Evolutionary conservation across 2,888 invertebrate species (phyloP).

Genomic region (Nymphalis c-album): DNA sequence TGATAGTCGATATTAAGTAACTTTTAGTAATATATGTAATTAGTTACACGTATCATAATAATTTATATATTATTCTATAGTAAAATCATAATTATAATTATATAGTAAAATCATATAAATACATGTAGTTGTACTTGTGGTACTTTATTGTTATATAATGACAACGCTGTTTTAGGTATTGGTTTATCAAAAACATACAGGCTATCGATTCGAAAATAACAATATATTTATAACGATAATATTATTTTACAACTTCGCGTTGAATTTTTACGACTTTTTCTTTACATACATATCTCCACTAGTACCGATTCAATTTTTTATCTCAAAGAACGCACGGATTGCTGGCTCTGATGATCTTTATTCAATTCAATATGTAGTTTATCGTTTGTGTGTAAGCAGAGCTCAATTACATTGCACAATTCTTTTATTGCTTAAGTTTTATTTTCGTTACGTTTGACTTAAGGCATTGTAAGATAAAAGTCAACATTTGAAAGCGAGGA

Average conservation of each 20-base stretch:
- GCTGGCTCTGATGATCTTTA: constrained; percentile 20
- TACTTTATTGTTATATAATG: too few species aligned
- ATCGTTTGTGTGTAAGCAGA: constrained; percentile 23
- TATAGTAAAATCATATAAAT: too few species aligned
- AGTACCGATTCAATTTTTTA: constrained; percentile 30
- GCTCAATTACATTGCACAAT: constrained; percentile 23
- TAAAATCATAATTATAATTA: too few species aligned
- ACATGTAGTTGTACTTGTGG: too few species aligned
- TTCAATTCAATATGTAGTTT: constrained; percentile 28
- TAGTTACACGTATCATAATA: too few species aligned
- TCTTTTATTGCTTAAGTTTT: constrained; percentile 15
- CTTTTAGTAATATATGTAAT: too few species aligned
- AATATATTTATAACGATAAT: constrained; percentile 30
- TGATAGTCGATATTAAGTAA: too few species aligned
- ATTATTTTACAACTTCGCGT: constrained; percentile 30
- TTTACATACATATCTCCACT: constrained; percentile 23
- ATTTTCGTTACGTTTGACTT: constrained; percentile 1
- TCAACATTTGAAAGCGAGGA: constrained; percentile 3
- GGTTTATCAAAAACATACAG: constrained; percentile 1
- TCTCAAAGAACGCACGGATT: constrained; percentile 8
- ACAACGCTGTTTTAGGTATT: neutral
- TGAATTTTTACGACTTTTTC: constrained; percentile 34
- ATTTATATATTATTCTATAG: too few species aligned
- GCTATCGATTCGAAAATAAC: constrained; percentile 21
- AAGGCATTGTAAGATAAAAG: constrained; percentile 4